Evolutionary conservation across 2,113 vertebrate genomes (phyloP).

Genomic region (Erpornis zantholeuca): DNA sequence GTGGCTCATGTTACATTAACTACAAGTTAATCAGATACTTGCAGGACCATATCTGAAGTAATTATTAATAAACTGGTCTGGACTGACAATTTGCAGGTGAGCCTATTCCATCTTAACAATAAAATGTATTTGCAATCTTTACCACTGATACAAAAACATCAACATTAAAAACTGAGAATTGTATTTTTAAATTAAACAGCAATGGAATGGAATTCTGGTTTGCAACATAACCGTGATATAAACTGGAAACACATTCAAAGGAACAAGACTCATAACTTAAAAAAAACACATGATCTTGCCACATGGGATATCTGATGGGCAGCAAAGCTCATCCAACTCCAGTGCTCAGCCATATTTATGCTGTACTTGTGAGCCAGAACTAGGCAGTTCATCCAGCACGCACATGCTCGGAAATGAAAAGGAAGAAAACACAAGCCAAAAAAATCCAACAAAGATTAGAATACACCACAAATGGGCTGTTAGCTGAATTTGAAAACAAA

Average conservation of each 20-base stretch:
- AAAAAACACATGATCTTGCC: neutral
- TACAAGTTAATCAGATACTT: neutral
- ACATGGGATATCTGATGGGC: neutral
- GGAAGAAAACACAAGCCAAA: conserved; percentile 44
- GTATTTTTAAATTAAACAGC: neutral
- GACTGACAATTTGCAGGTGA: neutral
- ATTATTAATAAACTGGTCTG: neutral
- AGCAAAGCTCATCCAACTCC: conserved; percentile 10
- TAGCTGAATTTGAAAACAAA: conserved; percentile 62
- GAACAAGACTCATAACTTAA: neutral
- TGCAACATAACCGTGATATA: neutral
- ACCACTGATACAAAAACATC: neutral
- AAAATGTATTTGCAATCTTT: neutral
- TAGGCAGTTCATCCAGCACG: conserved; percentile 89
- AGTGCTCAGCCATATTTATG: conserved; percentile 12
- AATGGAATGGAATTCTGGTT: neutral
- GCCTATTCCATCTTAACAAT: neutral
- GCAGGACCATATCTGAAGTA: neutral
- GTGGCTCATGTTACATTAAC: neutral
- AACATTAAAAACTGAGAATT: neutral
- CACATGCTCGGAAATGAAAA: conserved; percentile 76
- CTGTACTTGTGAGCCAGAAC: conserved; percentile 66
- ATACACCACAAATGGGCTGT: conserved; percentile 69
- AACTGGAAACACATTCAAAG: neutral
- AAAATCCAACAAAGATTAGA: conserved; percentile 63